Conservation (phyloP, 2,888 invertebrate species). For the Neelides folsomi region DNA sequence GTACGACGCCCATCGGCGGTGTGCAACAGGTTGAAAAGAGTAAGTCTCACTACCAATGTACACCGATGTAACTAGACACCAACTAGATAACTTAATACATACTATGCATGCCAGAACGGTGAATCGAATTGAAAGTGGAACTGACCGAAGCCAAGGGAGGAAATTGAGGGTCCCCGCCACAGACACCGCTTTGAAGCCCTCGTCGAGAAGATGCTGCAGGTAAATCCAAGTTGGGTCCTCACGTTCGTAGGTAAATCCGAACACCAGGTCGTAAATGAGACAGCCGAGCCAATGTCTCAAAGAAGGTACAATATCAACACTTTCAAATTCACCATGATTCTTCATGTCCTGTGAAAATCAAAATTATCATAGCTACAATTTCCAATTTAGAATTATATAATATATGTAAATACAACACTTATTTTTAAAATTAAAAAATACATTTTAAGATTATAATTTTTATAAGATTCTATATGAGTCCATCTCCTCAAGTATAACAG, state of each 20-base stretch:
- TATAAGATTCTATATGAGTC: too few relatives aligned
- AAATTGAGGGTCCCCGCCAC: conserved; percentile 73
- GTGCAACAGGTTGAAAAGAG: too few relatives aligned
- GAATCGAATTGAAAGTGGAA: background rate
- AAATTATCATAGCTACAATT: background rate
- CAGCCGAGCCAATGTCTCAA: conserved; percentile 62
- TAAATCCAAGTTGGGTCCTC: conserved; percentile 59
- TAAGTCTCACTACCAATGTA: too few relatives aligned
- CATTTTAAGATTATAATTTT: too few relatives aligned
- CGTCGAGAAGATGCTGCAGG: conserved; percentile 63
- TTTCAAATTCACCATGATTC: background rate
- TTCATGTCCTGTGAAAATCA: conserved; percentile 6
- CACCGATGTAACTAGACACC: too few relatives aligned
- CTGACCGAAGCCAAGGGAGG: conserved; percentile 60
- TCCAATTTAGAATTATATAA: too few relatives aligned
- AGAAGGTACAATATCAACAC: conserved; percentile 11
- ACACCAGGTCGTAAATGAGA: conserved; percentile 60
- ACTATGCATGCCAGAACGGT: too few relatives aligned
- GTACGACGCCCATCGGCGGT: too few relatives aligned
- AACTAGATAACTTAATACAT: too few relatives aligned
- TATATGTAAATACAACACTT: too few relatives aligned
- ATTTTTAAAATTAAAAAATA: too few relatives aligned
- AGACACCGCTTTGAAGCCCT: conserved; percentile 68
- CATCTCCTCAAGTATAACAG: too few relatives aligned
- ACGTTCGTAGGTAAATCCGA: conserved; percentile 52